Base-by-base conservation (phyloP, 2,113 vertebrate species). In the Plecotus auritus region DNA sequence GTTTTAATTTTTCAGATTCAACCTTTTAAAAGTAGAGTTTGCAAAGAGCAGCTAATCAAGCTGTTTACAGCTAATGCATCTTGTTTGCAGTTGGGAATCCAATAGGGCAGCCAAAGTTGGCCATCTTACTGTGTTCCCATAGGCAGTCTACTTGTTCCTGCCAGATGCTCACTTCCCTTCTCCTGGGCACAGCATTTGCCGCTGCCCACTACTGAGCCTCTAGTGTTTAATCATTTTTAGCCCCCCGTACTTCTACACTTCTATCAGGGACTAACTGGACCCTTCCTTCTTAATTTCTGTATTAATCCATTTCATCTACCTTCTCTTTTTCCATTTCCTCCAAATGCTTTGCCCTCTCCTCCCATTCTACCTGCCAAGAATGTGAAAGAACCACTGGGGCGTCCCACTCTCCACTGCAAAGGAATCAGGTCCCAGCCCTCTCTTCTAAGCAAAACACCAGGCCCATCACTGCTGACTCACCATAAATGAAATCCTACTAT, bases 1-100 rank as follows among this genome's bases (percentile, higher is more conserved):
- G 37, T 23, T 84, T 77, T 20, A 51, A 78, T 32, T 80, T 61
- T 85, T 74, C 49, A 54, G 49, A 92, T 47, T 84, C 54, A 82
- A 32, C 45, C 22, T 66, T 84, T 70, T 20, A 40, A 32, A 91
- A 90, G 37, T 6, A 56, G 54, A 80, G 51, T 56, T 47, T 89
- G 66, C 6, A 2, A 28, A 82, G 6, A 16, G 13, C 18, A n/a
- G 30, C 22, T 20, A 47, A 81, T 67, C 26, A 81, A 30, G n/a
- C n/a, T 9, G 0, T 16, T 35, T 6, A 5, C 32, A 59, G 56
- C 40, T 47, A 18, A 5, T 0, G 40, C 1, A 40, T 28, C 51
- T 69, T 28, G 14, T 81, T 11, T 56, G 73, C 42, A 32, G 20
- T 2, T 56, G 7, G 26, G 51, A 74, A 47, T 73, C 69, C 78